phyloP scores from a whole-genome alignment of 2,113 vertebrate species.

The Ondatra zibethicus region DNA sequence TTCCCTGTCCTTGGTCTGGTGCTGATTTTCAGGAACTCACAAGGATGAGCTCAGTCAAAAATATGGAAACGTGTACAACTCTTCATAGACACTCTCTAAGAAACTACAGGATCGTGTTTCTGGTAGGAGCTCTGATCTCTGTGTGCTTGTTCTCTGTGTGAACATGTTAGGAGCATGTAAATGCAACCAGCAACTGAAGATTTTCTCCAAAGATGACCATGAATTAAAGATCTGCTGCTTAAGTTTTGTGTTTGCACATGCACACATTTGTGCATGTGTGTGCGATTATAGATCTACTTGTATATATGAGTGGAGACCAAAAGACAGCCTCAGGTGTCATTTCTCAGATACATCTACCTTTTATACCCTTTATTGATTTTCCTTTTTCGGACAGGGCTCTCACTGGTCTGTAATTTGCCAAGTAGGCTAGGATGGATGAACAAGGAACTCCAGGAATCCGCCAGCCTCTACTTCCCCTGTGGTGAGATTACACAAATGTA shows the following conservation, averaged over 20 bases:
- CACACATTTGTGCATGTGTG: background rate
- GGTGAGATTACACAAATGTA: background rate
- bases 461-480: background rate
- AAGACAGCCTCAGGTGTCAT: background rate
- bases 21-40: background rate
- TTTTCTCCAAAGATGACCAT: background rate
- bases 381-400: background rate
- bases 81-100: slow-evolving; percentile 1
- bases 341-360: background rate
- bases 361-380: background rate
- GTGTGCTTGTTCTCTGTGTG: background rate
- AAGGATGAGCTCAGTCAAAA: background rate
- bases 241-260: background rate
- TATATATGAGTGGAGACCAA: background rate
- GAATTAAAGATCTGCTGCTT: background rate
- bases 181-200: background rate
- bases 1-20: background rate
- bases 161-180: background rate
- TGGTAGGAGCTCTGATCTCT: background rate
- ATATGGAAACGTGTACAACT: background rate
- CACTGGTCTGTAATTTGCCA: background rate
- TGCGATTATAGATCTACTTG: background rate
- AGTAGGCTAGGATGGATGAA: background rate
- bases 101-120: background rate
- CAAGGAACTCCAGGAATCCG: background rate